These are phyloP conservation scores for Agapostemon virescens DNA, from an alignment of 2,888 invertebrate genomes.

Conservation along the genomic window DNA sequence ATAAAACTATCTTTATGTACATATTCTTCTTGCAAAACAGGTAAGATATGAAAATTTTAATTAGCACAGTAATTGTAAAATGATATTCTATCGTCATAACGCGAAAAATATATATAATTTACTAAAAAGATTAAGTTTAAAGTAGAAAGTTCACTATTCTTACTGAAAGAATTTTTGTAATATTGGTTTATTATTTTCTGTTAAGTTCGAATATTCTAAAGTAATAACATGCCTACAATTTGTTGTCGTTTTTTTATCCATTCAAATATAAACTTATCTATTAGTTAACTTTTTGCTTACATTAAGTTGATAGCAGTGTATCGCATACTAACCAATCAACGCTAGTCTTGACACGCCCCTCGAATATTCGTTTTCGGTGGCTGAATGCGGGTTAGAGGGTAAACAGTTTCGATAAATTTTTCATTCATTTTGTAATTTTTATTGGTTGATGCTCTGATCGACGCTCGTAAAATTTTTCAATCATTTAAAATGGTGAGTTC, in stretches of 20 bases:
- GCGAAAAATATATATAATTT: neutral
- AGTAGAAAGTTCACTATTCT: neutral
- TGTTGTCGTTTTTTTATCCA: neutral
- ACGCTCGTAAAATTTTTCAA: conserved; percentile 30
- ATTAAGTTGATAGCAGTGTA: conserved; percentile 48
- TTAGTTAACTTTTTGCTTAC: conserved; percentile 9
- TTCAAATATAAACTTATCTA: neutral
- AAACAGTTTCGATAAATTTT: conserved; percentile 51
- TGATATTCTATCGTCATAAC: neutral
- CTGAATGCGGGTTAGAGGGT: conserved; percentile 69
- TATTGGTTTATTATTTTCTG: neutral
- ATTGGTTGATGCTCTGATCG: conserved; percentile 49
- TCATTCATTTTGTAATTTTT: conserved; percentile 50
- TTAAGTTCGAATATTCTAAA: neutral
- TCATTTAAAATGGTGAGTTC: conserved; percentile 52
- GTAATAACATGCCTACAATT: neutral
- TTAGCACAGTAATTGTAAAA: neutral
- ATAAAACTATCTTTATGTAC: neutral
- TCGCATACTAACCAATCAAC: conserved; percentile 40
- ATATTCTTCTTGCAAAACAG: neutral
- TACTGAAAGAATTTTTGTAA: neutral
- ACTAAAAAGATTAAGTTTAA: neutral
- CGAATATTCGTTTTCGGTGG: conserved; percentile 77
- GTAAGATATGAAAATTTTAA: neutral
- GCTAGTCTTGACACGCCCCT: conserved; percentile 78